Evolutionary conservation across 2,888 invertebrate genomes (phyloP).

Genomic region (Campoplex capitator): DNA sequence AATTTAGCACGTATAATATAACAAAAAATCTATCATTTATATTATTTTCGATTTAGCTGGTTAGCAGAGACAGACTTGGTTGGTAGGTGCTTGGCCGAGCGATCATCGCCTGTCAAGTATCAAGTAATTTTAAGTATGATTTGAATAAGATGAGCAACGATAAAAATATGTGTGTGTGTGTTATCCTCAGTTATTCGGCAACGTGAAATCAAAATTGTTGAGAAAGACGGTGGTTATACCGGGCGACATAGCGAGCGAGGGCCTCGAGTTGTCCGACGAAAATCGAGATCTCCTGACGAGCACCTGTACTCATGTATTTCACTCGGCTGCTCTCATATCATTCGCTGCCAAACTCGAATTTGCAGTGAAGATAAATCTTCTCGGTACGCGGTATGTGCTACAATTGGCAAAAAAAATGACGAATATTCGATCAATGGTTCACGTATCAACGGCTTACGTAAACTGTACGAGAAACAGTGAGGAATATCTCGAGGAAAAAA

Average conservation of each 20-base stretch:
- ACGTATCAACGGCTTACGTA: constrained; percentile 88
- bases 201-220: constrained; percentile 77
- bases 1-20: too few species aligned
- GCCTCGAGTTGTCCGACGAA: constrained; percentile 81
- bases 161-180: neutral
- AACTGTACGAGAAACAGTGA: constrained; percentile 85
- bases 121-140: too few species aligned
- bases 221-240: constrained; percentile 84
- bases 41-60: too few species aligned
- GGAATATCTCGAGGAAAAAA: constrained; percentile 84
- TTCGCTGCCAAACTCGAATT: constrained; percentile 87
- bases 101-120: too few species aligned
- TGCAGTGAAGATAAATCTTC: constrained; percentile 87
- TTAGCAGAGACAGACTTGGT: too few species aligned
- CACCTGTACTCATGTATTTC: constrained; percentile 85
- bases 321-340: constrained; percentile 88
- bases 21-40: too few species aligned
- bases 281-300: constrained; percentile 82
- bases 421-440: constrained; percentile 85
- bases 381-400: constrained; percentile 86
- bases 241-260: constrained; percentile 83
- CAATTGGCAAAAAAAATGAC: constrained; percentile 75
- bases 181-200: constrained; percentile 68
- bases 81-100: too few species aligned
- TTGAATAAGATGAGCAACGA: too few species aligned